Conservation (phyloP, 2,888 invertebrate genomes). For the Chaitophorus viminalis region DNA sequence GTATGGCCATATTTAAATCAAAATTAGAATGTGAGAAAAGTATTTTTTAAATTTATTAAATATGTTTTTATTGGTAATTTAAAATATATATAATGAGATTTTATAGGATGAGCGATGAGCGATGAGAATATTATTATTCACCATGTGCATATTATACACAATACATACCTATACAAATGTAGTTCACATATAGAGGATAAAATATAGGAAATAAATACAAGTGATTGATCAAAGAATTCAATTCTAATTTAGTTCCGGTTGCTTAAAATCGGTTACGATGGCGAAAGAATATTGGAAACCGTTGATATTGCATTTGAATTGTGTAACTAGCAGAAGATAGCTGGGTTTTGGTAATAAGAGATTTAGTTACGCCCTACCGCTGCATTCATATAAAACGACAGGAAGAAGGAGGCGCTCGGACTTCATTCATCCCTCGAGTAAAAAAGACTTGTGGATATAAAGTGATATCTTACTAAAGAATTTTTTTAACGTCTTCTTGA, state of each 20-base stretch:
- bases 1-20: neutral
- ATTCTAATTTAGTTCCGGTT: neutral
- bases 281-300: slow-evolving; percentile 21
- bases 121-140: neutral
- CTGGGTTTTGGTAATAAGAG: slow-evolving; percentile 32
- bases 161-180: neutral
- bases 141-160: too few relatives aligned
- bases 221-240: neutral
- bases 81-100: neutral
- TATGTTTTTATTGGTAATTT: neutral
- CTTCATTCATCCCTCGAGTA: slow-evolving; percentile 29
- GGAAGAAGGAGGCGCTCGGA: slow-evolving; percentile 59
- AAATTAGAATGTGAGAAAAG: neutral
- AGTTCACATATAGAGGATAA: neutral
- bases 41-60: neutral
- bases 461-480: slow-evolving; percentile 31
- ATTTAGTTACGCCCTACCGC: slow-evolving; percentile 44
- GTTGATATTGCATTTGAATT: slow-evolving; percentile 28
- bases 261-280: neutral
- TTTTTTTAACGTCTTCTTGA: slow-evolving; percentile 59
- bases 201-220: neutral
- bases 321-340: slow-evolving; percentile 37
- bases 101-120: neutral
- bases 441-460: slow-evolving; percentile 42
- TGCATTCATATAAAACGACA: slow-evolving; percentile 22